phyloP scores from a whole-genome alignment of 2,113 vertebrate species.

The Callipepla californica region DNA sequence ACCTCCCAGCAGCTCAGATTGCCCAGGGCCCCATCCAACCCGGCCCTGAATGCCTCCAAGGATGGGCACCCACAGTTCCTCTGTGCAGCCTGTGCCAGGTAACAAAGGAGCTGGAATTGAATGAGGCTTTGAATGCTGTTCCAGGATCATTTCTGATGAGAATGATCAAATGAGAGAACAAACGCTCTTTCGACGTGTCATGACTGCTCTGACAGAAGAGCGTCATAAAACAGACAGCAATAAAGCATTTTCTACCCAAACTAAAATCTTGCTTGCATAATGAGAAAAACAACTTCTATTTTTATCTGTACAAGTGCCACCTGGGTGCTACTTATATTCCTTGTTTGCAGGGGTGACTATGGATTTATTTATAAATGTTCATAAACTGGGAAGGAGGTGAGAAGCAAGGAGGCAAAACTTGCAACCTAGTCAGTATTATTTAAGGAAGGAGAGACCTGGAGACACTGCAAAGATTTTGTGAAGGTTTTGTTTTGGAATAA shows the following conservation, averaged over 20 bases:
- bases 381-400: constrained; percentile 15
- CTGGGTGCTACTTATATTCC: not conserved
- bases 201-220: not conserved
- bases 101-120: not conserved
- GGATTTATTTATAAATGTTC: not conserved
- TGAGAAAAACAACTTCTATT: not conserved
- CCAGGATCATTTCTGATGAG: not conserved
- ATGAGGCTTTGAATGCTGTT: not conserved
- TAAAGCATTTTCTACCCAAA: not conserved
- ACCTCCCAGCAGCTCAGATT: not conserved
- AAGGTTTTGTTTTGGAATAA: constrained; percentile 11
- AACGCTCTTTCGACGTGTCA: not conserved
- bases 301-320: not conserved
- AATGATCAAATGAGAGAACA: constrained; percentile 2
- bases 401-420: not conserved
- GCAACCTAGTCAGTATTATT: not conserved
- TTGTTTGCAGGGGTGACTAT: not conserved
- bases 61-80: not conserved
- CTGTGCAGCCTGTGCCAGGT: not conserved
- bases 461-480: not conserved
- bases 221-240: not conserved
- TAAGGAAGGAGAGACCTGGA: constrained; percentile 24
- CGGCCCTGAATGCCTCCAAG: not conserved
- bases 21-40: not conserved
- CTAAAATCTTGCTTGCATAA: not conserved